These are phyloP conservation scores for Philaenus spumarius DNA, from an alignment of 1,140 invertebrate genomes.

Conservation along the genomic window DNA sequence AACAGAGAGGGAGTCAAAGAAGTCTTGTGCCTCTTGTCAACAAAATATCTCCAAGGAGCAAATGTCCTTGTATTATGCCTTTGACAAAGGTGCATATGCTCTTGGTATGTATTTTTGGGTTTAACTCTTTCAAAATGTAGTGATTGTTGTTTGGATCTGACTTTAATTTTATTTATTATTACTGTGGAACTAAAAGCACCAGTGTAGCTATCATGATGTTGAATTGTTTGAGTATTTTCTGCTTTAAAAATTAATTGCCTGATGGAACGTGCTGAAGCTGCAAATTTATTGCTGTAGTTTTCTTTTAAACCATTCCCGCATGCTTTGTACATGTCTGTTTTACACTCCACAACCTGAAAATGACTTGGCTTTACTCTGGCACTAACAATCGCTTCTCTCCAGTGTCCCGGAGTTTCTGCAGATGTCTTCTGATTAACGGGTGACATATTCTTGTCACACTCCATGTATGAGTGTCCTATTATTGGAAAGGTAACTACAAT, in stretches of 20 bases:
- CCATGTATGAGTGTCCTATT: slow-evolving; percentile 26
- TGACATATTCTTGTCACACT: slow-evolving; percentile 20
- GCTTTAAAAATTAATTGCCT: neutral
- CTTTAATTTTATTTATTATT: neutral
- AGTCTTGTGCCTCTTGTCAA: slow-evolving; percentile 2
- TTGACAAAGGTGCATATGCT: neutral
- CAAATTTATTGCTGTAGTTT: slow-evolving; percentile 7
- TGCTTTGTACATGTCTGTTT: slow-evolving; percentile 13
- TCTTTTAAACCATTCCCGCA: slow-evolving; percentile 2
- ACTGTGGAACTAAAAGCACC: neutral
- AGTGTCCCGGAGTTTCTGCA: slow-evolving; percentile 17
- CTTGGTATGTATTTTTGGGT: neutral
- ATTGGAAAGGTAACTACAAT: slow-evolving; percentile 19
- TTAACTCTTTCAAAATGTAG: neutral
- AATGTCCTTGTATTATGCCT: neutral
- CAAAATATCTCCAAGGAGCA: neutral
- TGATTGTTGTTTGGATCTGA: neutral
- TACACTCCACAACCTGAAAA: slow-evolving; percentile 19
- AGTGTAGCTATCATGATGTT: neutral
- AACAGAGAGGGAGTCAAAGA: neutral
- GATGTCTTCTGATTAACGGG: slow-evolving; percentile 13
- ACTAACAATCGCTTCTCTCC: slow-evolving; percentile 14
- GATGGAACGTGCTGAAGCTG: neutral
- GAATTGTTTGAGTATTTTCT: neutral
- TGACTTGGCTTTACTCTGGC: slow-evolving; percentile 21